Conservation (phyloP, 1,140 invertebrate species). For the Campoletis sonorensis region DNA sequence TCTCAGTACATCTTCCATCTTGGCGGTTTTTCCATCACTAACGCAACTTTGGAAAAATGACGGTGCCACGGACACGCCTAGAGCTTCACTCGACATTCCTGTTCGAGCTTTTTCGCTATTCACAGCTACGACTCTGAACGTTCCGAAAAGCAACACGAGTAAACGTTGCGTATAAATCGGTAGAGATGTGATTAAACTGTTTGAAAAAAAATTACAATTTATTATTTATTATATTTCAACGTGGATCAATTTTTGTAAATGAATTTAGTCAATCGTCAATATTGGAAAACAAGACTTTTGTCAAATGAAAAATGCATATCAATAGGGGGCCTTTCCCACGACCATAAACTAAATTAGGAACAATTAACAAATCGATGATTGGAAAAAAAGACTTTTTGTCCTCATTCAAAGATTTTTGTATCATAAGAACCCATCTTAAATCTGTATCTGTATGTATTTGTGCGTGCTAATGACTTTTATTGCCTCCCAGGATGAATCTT, state of each 20-base stretch:
- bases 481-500: too few species aligned
- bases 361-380: too few species aligned
- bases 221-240: conserved; percentile 8
- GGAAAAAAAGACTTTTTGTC: too few species aligned
- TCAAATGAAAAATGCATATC: background rate
- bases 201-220: conserved; percentile 62
- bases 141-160: conserved; percentile 96
- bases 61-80: conserved; percentile 97
- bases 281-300: background rate
- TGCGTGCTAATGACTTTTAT: too few species aligned
- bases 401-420: too few species aligned
- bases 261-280: too few species aligned
- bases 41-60: conserved; percentile 98
- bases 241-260: background rate
- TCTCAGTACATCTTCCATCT: conserved; percentile 95
- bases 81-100: conserved; percentile 97
- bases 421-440: too few species aligned
- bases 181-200: conserved; percentile 91
- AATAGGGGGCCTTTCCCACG: too few species aligned
- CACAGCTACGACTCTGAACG: conserved; percentile 96
- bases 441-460: too few species aligned
- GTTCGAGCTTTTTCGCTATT: conserved; percentile 92
- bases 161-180: conserved; percentile 94
- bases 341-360: too few species aligned
- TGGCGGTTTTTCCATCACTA: conserved; percentile 93